Percentiles rank a stretch among this genome's conserved stretches.
These are phyloP conservation scores for Nemotelus nigrinus DNA, from an alignment of 2,888 invertebrate genomes.

Conservation along the genomic window DNA sequence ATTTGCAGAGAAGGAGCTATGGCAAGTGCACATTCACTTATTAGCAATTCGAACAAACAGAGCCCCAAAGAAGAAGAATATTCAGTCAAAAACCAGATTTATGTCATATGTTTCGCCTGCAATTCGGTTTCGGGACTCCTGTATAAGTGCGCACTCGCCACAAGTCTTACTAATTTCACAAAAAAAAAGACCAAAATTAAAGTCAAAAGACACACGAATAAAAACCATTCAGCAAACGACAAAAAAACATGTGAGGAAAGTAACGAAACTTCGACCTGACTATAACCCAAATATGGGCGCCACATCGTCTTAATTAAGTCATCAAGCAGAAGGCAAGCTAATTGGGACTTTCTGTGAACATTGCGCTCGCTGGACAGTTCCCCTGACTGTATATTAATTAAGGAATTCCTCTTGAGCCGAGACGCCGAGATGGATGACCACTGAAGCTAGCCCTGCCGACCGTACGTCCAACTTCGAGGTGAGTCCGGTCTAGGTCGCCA, in stretches of 20 bases:
- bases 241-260: conserved; percentile 17
- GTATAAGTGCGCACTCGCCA: too few species aligned
- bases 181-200: too few species aligned
- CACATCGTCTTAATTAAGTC: conserved; percentile 66
- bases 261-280: background rate
- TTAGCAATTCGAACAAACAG: too few species aligned
- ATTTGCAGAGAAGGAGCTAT: too few species aligned
- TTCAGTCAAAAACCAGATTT: too few species aligned
- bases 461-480: background rate
- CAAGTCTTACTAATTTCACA: too few species aligned
- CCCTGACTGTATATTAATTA: conserved; percentile 40
- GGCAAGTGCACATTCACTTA: too few species aligned
- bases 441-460: background rate
- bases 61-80: too few species aligned
- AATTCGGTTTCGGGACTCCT: too few species aligned
- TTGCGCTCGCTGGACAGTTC: conserved; percentile 56
- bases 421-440: conserved; percentile 21
- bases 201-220: background rate
- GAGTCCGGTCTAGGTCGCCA: background rate
- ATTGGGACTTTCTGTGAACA: conserved; percentile 60
- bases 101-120: too few species aligned
- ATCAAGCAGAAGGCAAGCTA: conserved; percentile 66
- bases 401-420: conserved; percentile 32
- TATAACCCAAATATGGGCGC: conserved; percentile 57
- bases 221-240: background rate